These are phyloP conservation scores for Alca torda DNA, from an alignment of 2,797 vertebrate genomes.

Conservation along the genomic window DNA sequence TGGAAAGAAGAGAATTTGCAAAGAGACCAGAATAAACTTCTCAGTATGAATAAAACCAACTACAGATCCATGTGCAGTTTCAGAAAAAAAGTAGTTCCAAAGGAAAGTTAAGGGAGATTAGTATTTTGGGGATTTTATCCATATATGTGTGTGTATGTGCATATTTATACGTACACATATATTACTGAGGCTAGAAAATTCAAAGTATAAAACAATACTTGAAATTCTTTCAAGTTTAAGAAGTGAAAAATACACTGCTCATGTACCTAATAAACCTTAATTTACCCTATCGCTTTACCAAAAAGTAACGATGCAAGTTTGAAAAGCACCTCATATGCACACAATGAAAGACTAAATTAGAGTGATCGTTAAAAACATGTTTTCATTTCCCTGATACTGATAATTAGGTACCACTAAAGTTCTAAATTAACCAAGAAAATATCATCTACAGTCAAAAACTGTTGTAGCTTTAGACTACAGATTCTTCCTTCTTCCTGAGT, in stretches of 20 bases:
- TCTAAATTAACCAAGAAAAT: neutral
- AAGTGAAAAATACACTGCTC: neutral
- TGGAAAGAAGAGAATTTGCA: neutral
- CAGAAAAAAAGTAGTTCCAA: neutral
- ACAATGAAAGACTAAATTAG: neutral
- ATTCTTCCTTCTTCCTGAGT: neutral
- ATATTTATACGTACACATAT: neutral
- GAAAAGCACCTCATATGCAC: neutral
- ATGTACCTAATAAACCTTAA: neutral
- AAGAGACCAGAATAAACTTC: neutral
- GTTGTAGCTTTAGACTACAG: neutral
- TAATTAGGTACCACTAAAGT: neutral
- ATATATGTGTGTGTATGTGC: neutral
- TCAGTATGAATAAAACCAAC: neutral
- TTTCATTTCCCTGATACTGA: neutral
- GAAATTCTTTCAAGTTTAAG: neutral
- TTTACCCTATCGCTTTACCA: neutral
- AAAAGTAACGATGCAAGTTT: neutral
- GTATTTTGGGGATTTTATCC: neutral
- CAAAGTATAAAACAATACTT: neutral
- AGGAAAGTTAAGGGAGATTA: neutral
- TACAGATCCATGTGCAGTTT: neutral
- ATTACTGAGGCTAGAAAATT: neutral
- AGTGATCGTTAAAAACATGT: neutral
- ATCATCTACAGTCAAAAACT: neutral